Evolutionary conservation across 2,797 vertebrate species (phyloP), one percentile per base, ranked within the genome.

Genomic region (Columba guinea): DNA sequence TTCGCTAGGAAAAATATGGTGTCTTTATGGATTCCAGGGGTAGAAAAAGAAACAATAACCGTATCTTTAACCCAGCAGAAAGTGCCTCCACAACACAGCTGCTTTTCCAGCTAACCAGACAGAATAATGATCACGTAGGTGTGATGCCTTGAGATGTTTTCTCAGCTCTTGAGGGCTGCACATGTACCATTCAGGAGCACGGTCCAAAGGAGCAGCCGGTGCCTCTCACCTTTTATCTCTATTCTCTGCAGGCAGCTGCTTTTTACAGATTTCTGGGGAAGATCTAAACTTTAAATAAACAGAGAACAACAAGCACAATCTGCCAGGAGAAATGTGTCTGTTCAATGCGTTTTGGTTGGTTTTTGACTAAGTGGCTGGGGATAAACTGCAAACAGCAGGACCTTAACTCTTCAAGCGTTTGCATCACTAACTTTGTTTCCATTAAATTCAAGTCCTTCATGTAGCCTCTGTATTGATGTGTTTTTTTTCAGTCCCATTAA

Each of bases 151-250:
- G 10, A 1, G 8, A 0, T 28, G 4, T 71, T 44, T 34, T 14
- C 34, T 71, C 49, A 14, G 0, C 5, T n/a, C 37, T 51, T 8
- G 34, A 69, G 41, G 23, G 63, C 10, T 35, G 35, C 70, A 30
- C 24, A 0, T 15, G n/a, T 17, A 2, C 30, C 17, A 0, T 17
- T 71, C 11, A 48, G 7, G 35, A 44, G 37, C 13, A 0, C 2
- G 10, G 13, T 52, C 44, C 11, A 7, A n/a, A 16, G 0, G 6
- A 55, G 44, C 44, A 19, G 17, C 44, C 44, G 17, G 8, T 19
- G 44, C 19, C 46, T 39, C n/a, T 62, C 68, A 55, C 34, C 6
- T 51, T 51, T 21, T 22, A 3, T 46, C 34, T 14, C 76, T 2
- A 7, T 34, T 44, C 28, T 26, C 77, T 27, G 69, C 15, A 9